Evolutionary conservation across 2,888 invertebrate genomes (phyloP), one percentile per base, ranked within the genome.

Genomic region (Dioctria rufipes): DNA sequence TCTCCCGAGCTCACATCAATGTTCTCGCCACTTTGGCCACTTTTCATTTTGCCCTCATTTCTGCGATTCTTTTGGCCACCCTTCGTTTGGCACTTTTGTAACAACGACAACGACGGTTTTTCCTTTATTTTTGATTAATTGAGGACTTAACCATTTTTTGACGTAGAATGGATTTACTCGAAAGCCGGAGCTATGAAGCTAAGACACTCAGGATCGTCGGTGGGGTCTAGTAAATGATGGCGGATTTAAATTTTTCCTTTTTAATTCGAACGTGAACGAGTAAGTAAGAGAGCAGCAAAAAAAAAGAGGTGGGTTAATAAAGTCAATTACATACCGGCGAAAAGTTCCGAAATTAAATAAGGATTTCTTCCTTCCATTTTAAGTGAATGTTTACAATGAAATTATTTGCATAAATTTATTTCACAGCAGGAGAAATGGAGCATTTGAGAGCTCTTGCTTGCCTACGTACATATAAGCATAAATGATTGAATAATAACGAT

Each of bases 91-190:
- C 49, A n/a, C 60, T 60, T 60, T 75, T 75, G 60, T 75, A 42
- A 25, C 49, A 46, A 46, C 43, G 49, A 49, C 25, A 25, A 25
- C 40, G 63, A 43, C 43, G 40, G 58, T 75, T 43, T 77, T 79
- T 67, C 67, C 46, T 79, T 79, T 66, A 66, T 79, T 75, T 79
- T 79, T 79, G 78, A 79, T 79, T 79, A 79, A 79, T 79, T 79
- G 78, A 65, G 66, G 78, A 79, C 65, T 79, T 79, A 67, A 79
- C 66, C 66, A 79, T 65, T 65, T 79, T 79, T 67, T 79, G 66
- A 79, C 78, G 78, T 79, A 66, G 67, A 51, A 66, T 79, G 65
- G 78, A 66, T 79, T 79, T 79, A 79, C 78, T 51, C 37, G 58
- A 66, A 65, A 40, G 66, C 67, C 49, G 42, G 39, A 63, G 73